phyloP scores from a whole-genome alignment of 92 coral and sea anemone species.

The Epizoanthus scotinus region DNA sequence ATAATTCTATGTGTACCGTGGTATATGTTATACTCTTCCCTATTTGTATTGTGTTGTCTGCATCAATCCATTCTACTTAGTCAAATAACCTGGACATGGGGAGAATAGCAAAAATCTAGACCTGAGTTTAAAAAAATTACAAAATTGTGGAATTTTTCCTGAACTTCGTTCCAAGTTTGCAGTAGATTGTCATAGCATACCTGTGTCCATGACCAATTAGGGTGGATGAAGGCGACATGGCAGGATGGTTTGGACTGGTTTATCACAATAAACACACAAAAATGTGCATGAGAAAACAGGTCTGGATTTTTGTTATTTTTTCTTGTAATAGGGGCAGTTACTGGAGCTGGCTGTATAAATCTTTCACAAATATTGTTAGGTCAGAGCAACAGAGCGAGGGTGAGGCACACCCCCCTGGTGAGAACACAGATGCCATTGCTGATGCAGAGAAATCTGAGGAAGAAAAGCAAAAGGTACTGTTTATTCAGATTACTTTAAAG shows the following conservation, averaged over 20 bases:
- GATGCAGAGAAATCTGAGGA: slow-evolving; percentile 58
- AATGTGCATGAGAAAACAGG: slow-evolving; percentile 25
- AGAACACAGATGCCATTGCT: slow-evolving; percentile 48
- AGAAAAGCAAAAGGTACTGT: slow-evolving; percentile 58
- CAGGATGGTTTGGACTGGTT: too few relatives aligned
- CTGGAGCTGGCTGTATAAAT: slow-evolving; percentile 50
- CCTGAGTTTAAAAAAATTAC: not conserved
- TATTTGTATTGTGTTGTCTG: too few relatives aligned
- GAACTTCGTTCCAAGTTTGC: too few relatives aligned
- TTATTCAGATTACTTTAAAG: too few relatives aligned
- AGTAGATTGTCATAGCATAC: too few relatives aligned
- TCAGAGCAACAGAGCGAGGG: slow-evolving; percentile 33
- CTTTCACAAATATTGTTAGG: slow-evolving; percentile 48
- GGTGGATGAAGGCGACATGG: too few relatives aligned
- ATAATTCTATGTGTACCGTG: too few relatives aligned
- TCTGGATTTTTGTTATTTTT: slow-evolving; percentile 37
- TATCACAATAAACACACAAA: too few relatives aligned
- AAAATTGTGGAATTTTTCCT: too few relatives aligned
- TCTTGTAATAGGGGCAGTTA: slow-evolving; percentile 40
- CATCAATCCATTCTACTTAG: too few relatives aligned
- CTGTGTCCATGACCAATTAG: too few relatives aligned
- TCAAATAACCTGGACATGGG: not conserved
- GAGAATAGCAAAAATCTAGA: slow-evolving; percentile 3
- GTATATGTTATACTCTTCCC: not conserved
- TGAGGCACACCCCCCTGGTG: slow-evolving; percentile 74